These are phyloP conservation scores for Triops longicaudatus DNA, from an alignment of 1,140 invertebrate genomes.

Conservation along the genomic window DNA sequence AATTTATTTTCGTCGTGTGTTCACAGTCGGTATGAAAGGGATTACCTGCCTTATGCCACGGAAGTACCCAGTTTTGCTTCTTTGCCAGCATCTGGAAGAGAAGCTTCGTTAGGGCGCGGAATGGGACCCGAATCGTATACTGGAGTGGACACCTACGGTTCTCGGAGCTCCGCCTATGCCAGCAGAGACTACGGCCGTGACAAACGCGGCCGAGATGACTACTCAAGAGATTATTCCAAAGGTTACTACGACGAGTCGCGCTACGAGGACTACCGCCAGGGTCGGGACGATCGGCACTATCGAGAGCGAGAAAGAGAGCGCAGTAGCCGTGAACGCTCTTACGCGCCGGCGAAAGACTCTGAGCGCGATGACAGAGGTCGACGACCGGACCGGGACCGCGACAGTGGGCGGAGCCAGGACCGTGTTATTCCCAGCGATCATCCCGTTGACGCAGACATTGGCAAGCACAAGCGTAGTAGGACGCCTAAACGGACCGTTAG, in stretches of 20 bases:
- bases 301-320: slow-evolving; percentile 27
- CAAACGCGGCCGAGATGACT: slow-evolving; percentile 26
- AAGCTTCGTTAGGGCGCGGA: neutral
- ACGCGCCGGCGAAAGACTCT: slow-evolving; percentile 28
- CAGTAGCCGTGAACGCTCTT: slow-evolving; percentile 25
- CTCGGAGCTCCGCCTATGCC: neutral
- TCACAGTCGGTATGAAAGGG: neutral
- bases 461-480: neutral
- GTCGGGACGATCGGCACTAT: slow-evolving; percentile 27
- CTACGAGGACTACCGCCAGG: slow-evolving; percentile 25
- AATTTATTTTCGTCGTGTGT: too few relatives aligned
- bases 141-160: neutral
- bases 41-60: neutral
- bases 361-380: slow-evolving; percentile 27
- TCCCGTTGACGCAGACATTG: neutral
- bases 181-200: slow-evolving; percentile 13
- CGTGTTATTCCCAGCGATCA: neutral
- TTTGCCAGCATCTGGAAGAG: neutral
- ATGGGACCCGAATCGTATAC: neutral
- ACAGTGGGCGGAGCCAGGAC: slow-evolving; percentile 22
- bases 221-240: slow-evolving; percentile 27
- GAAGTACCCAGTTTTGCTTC: neutral
- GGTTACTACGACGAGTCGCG: slow-evolving; percentile 26
- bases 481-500: neutral
- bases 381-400: slow-evolving; percentile 23